These are phyloP conservation scores for Ivindomyrus marchei DNA, from an alignment of 2,113 vertebrate genomes.

Conservation along the genomic window DNA sequence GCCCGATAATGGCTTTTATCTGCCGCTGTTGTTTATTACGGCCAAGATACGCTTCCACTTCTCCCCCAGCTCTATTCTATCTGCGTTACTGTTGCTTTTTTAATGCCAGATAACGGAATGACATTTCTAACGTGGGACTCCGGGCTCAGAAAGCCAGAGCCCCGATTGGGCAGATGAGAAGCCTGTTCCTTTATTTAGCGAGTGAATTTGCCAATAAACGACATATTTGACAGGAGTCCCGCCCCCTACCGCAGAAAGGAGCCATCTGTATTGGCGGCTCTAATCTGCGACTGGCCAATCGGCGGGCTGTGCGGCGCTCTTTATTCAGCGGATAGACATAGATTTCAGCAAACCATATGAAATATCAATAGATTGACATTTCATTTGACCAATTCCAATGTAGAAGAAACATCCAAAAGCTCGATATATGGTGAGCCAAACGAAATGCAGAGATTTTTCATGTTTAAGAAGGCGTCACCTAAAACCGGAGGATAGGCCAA, in stretches of 20 bases:
- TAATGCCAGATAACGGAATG: constrained; percentile 34
- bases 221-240: background rate
- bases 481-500: background rate
- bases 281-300: constrained; percentile 32
- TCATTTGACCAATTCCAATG: constrained; percentile 1
- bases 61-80: constrained; percentile 27
- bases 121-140: constrained; percentile 38
- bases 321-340: background rate
- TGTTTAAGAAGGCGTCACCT: background rate
- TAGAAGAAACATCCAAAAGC: background rate
- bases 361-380: background rate
- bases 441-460: constrained; percentile 12
- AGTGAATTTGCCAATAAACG: constrained; percentile 25
- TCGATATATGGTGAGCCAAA: background rate
- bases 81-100: constrained; percentile 36
- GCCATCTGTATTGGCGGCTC: background rate
- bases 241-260: constrained; percentile 36
- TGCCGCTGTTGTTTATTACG: background rate
- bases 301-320: constrained; percentile 39
- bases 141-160: constrained; percentile 7
- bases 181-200: constrained; percentile 4
- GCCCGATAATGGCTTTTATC: constrained; percentile 20
- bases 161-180: constrained; percentile 36
- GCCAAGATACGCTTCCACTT: constrained; percentile 17
- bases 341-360: constrained; percentile 28